These are phyloP conservation scores for Notolabrus celidotus DNA, from an alignment of 2,797 vertebrate species.

Conservation along the genomic window DNA sequence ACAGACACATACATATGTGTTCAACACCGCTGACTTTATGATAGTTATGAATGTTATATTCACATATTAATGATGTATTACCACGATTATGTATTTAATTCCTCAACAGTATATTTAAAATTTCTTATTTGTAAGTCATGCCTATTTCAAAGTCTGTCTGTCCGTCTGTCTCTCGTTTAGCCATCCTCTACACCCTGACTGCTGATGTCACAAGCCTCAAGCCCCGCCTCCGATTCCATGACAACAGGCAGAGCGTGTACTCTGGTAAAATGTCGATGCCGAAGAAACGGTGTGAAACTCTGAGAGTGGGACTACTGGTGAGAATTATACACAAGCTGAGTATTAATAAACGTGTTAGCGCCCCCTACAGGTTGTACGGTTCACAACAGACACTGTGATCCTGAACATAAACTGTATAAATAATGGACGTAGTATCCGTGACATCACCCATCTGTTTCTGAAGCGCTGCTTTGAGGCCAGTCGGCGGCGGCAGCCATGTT, in stretches of 20 bases:
- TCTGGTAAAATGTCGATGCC: constrained; percentile 50
- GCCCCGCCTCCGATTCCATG: constrained; percentile 61
- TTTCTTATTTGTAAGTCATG: neutral
- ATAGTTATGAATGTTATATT: too few species aligned
- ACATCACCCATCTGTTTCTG: too few species aligned
- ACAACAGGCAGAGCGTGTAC: constrained; percentile 23
- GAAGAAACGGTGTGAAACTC: constrained; percentile 22
- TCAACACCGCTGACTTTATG: too few species aligned
- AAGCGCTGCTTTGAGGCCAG: too few species aligned
- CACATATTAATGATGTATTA: too few species aligned
- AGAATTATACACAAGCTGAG: constrained; percentile 19
- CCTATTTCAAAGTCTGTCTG: neutral
- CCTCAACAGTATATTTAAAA: too few species aligned
- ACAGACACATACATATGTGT: neutral
- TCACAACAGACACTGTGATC: too few species aligned
- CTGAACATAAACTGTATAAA: too few species aligned
- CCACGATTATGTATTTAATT: too few species aligned
- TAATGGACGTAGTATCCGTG: too few species aligned
- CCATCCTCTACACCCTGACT: constrained; percentile 42
- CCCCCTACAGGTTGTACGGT: neutral
- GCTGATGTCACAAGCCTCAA: constrained; percentile 63
- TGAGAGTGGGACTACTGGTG: constrained; percentile 60
- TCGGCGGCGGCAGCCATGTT: too few species aligned
- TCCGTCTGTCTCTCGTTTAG: constrained; percentile 39
- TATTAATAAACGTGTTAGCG: neutral